Evolutionary conservation across 2,888 invertebrate species (phyloP), one percentile per base, ranked within the genome.

Genomic region (Peribatodes rhomboidaria): DNA sequence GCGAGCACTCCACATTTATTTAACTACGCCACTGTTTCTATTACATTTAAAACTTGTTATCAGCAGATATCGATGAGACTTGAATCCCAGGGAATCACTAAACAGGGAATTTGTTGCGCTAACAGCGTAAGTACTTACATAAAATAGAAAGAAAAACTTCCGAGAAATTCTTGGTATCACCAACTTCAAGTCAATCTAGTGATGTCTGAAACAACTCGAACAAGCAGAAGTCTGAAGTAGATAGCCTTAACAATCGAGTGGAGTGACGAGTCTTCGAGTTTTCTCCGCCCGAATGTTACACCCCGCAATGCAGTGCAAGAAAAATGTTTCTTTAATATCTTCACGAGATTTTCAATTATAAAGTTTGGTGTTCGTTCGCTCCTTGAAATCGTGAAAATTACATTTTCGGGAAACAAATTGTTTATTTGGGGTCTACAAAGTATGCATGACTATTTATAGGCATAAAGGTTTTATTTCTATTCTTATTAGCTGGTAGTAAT

Each of bases 131-230:
- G 83, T 90, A 91, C 91, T 89, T 90, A 90, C 88, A 81, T 85
- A 85, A 82, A 89, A 83, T 81, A 83, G 80, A 85, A 89, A 86
- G 85, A 89, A 87, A 85, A 83, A 88, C 83, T 84, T 82, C 72
- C 69, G 72, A 80, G 78, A 80, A 82, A 74, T 88, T 89, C 88
- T 83, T 71, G 85, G 86, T 85, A 89, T 81, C 81, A 81, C 86
- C 84, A 90, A 90, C 90, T 90, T 91, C 91, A 90, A 80, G 79
- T 57, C 79, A 70, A 67, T 79, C 58, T 64, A 67, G 61, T 66
- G 61, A 50, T 58, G 61, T 22, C n/a, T 20, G 7, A 27, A 31
- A 49, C 49, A 33, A 35, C 18, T 50, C 35, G 50, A 20, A 47
- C 1, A 18, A 7, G n/a, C n/a, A n/a, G n/a, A n/a, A n/a, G n/a